Evolutionary conservation across 2,797 vertebrate genomes (phyloP).

Genomic region (Tenualosa ilisha): DNA sequence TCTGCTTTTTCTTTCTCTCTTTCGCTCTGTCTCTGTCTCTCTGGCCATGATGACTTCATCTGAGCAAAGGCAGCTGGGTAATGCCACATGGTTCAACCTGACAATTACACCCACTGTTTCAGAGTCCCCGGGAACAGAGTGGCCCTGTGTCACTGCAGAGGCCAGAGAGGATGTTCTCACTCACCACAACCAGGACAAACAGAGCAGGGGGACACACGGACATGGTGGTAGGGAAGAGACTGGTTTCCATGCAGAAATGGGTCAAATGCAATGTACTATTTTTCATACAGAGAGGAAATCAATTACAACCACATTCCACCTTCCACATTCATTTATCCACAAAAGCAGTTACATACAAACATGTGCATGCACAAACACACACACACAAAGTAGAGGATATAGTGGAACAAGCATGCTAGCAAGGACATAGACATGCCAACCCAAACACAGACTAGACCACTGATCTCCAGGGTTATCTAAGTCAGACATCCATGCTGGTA

Average conservation of each 20-base stretch:
- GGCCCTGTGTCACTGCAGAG: conserved; percentile 59
- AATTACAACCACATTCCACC: background rate
- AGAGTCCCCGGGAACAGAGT: conserved; percentile 61
- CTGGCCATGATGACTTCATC: conserved; percentile 65
- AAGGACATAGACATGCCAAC: conserved; percentile 31
- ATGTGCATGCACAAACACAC: conserved; percentile 14
- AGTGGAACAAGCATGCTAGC: conserved; percentile 43
- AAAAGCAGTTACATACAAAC: background rate
- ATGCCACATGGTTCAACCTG: conserved; percentile 52
- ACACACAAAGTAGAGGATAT: conserved; percentile 21
- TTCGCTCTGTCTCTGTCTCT: conserved; percentile 36
- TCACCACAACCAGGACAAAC: background rate
- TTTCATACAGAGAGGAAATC: background rate
- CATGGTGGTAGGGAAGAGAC: background rate
- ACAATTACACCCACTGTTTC: conserved; percentile 68
- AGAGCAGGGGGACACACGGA: background rate
- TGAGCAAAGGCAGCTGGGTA: conserved; percentile 53
- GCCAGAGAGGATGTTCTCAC: conserved; percentile 19
- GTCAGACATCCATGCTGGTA: background rate
- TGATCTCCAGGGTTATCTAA: conserved; percentile 16
- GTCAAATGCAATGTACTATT: background rate
- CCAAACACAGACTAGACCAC: conserved; percentile 9
- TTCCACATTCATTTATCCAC: background rate
- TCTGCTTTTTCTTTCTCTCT: conserved; percentile 20
- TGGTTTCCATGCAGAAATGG: background rate